These are phyloP conservation scores for Spatulosminthurus flaviceps DNA, from an alignment of 2,888 invertebrate genomes.

Conservation along the genomic window DNA sequence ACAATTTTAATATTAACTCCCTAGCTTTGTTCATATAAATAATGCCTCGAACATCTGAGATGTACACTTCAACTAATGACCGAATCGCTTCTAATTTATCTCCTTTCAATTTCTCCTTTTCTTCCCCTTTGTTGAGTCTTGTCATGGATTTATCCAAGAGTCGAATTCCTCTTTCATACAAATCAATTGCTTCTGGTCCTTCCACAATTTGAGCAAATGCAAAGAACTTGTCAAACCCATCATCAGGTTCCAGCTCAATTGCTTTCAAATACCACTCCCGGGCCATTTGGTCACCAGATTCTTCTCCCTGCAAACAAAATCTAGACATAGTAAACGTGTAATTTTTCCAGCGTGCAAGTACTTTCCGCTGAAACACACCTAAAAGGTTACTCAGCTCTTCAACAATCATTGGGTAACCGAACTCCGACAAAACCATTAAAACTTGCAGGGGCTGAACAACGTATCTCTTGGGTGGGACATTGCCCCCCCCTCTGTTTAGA, in stretches of 20 bases:
- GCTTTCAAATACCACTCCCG: conserved; percentile 43
- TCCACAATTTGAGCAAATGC: conserved; percentile 40
- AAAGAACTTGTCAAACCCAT: conserved; percentile 43
- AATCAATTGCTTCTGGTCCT: neutral
- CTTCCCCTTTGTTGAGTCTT: conserved; percentile 13
- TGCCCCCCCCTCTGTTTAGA: too few species aligned
- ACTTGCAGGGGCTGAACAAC: too few species aligned
- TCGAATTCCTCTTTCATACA: conserved; percentile 34
- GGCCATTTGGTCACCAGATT: conserved; percentile 25
- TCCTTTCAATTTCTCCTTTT: conserved; percentile 28
- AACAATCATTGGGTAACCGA: too few species aligned
- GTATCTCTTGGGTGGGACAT: too few species aligned
- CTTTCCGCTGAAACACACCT: too few species aligned
- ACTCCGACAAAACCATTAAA: too few species aligned
- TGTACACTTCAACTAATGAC: conserved; percentile 38
- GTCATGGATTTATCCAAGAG: conserved; percentile 21
- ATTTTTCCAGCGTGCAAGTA: too few species aligned
- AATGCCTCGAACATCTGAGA: conserved; percentile 16
- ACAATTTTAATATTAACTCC: conserved; percentile 28
- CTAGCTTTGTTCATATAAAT: conserved; percentile 38
- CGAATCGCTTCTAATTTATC: conserved; percentile 37
- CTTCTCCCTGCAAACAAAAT: conserved; percentile 31
- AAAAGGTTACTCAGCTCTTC: too few species aligned
- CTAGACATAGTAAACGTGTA: neutral
- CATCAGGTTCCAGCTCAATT: conserved; percentile 44